A percentile compares a stretch with the other conserved stretches of the same genome.
These are phyloP conservation scores for Smittia aterrima DNA, from an alignment of 2,888 invertebrate species.

Conservation along the genomic window DNA sequence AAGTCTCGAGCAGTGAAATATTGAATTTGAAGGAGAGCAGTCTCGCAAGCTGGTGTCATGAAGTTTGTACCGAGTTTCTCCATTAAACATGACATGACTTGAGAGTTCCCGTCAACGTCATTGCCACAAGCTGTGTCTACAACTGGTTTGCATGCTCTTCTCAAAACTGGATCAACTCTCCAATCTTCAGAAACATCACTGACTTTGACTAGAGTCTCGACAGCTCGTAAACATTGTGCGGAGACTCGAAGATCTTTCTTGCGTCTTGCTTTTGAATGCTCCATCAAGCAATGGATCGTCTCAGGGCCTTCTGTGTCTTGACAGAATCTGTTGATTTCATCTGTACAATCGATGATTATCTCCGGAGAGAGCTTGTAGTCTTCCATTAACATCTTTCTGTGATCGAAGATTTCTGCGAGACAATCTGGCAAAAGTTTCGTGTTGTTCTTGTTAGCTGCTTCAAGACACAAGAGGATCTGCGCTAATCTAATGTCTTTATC, in stretches of 20 bases:
- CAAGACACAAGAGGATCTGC: constrained; percentile 89
- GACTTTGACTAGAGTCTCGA: constrained; percentile 78
- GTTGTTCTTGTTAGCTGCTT: constrained; percentile 70
- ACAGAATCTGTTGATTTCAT: constrained; percentile 77
- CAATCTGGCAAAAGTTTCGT: constrained; percentile 76
- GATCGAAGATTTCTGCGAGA: constrained; percentile 83
- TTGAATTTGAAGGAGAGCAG: constrained; percentile 89
- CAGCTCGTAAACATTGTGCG: constrained; percentile 69
- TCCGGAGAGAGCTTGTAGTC: constrained; percentile 93
- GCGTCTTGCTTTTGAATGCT: constrained; percentile 67
- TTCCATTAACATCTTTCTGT: constrained; percentile 86
- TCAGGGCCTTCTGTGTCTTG: constrained; percentile 73
- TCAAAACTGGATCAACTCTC: constrained; percentile 87
- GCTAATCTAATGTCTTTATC: constrained; percentile 82
- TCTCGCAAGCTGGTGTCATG: constrained; percentile 89
- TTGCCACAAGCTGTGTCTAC: constrained; percentile 76
- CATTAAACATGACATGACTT: constrained; percentile 92
- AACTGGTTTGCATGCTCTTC: constrained; percentile 81
- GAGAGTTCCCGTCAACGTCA: constrained; percentile 68
- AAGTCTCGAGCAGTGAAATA: constrained; percentile 96
- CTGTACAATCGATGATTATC: constrained; percentile 80
- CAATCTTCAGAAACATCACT: constrained; percentile 94
- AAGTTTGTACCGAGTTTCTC: constrained; percentile 78
- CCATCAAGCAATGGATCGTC: constrained; percentile 95
- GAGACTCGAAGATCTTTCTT: constrained; percentile 66